Percentiles rank a stretch among this genome's conserved stretches.
phyloP scores from a whole-genome alignment of 2,113 vertebrate genomes.

The Acanthisitta chloris region DNA sequence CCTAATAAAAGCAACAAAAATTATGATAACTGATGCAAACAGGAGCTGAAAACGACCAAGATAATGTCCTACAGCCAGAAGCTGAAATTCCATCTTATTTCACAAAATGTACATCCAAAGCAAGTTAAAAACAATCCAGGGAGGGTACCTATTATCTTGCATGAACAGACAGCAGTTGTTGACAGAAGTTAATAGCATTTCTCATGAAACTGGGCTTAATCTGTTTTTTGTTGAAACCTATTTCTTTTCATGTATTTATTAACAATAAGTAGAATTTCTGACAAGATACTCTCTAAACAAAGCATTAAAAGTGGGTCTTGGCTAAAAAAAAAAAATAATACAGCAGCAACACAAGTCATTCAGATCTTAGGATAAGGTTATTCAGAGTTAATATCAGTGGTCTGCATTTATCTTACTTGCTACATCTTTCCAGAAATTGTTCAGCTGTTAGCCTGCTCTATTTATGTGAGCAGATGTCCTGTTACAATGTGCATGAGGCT shows the following conservation, averaged over 20 bases:
- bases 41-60: neutral
- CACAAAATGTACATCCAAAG: neutral
- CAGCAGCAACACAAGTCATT: neutral
- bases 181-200: conserved; percentile 40
- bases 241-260: conserved; percentile 11
- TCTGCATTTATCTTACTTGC: neutral
- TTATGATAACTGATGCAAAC: neutral
- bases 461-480: neutral
- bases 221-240: neutral
- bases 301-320: neutral
- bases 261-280: conserved; percentile 35
- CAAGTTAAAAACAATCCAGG: conserved; percentile 32
- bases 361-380: neutral
- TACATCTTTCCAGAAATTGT: neutral
- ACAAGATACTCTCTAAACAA: neutral
- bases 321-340: neutral
- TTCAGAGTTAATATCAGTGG: neutral
- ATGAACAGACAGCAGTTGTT: conserved; percentile 25
- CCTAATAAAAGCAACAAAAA: conserved; percentile 6
- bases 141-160: conserved; percentile 31
- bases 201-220: conserved; percentile 12
- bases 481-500: neutral
- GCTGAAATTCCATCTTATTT: conserved; percentile 9
- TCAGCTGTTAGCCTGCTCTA: neutral
- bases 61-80: conserved; percentile 12